These are phyloP conservation scores for Neolamprologus sp. DNA, from an alignment of 2,113 vertebrate genomes.

Conservation along the genomic window DNA sequence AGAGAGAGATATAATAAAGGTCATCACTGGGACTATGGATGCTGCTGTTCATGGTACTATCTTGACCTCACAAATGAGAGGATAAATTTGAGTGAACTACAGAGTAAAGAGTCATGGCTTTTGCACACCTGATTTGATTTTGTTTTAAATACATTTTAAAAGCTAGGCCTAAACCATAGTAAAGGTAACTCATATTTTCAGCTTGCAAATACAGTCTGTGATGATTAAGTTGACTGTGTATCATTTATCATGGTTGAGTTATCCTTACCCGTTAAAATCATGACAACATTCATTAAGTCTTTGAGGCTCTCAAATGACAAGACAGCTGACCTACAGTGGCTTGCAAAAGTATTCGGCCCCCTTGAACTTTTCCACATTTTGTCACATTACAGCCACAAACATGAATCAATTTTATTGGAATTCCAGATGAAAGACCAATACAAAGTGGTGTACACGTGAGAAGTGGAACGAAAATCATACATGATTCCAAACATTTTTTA, in stretches of 20 bases:
- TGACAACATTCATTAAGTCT: background rate
- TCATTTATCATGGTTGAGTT: background rate
- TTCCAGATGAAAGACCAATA: background rate
- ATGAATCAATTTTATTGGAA: background rate
- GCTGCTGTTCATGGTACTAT: background rate
- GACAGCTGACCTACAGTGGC: background rate
- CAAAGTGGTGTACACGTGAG: background rate
- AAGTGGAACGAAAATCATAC: background rate
- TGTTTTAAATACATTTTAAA: background rate
- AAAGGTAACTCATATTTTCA: background rate
- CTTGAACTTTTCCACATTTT: background rate
- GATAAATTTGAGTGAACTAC: background rate
- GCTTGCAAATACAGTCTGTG: background rate
- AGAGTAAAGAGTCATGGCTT: background rate
- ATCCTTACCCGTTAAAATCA: background rate
- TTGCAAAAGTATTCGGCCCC: background rate
- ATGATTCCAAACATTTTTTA: background rate
- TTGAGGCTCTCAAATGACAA: background rate
- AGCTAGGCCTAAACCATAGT: background rate
- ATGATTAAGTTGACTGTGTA: background rate
- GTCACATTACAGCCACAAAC: background rate
- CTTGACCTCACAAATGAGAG: background rate
- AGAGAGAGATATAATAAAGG: background rate
- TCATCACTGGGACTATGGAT: background rate
- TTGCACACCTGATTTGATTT: background rate